Conservation (phyloP, 2,113 vertebrate genomes). For the Cryptomyrus ogoouensis region DNA sequence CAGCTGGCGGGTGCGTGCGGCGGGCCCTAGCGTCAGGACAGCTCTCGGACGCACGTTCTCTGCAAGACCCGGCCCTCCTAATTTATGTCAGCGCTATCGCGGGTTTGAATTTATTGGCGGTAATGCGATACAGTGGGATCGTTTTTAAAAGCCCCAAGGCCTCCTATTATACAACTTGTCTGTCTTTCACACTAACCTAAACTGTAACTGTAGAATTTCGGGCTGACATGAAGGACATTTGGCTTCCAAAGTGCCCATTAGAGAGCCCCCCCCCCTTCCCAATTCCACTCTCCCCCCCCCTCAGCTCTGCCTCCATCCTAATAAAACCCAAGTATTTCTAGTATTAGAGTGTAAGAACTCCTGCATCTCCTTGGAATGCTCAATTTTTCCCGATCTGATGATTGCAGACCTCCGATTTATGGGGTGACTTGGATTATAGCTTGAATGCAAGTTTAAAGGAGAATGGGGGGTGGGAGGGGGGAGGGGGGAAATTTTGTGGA, state of each 20-base stretch:
- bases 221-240: constrained; percentile 45
- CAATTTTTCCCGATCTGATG: constrained; percentile 26
- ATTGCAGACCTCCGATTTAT: constrained; percentile 39
- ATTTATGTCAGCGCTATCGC: constrained; percentile 49
- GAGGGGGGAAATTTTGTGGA: constrained; percentile 28
- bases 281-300: neutral
- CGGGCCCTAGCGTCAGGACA: constrained; percentile 35
- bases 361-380: constrained; percentile 19
- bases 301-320: constrained; percentile 16
- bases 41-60: constrained; percentile 37
- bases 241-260: constrained; percentile 40
- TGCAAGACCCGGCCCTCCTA: constrained; percentile 37
- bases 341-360: constrained; percentile 29
- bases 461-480: constrained; percentile 23
- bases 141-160: constrained; percentile 42
- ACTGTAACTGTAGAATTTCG: constrained; percentile 46
- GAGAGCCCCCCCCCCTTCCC: constrained; percentile 8
- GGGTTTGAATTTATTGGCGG: constrained; percentile 46
- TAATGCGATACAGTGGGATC: constrained; percentile 46
- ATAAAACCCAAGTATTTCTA: constrained; percentile 42
- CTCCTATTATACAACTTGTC: constrained; percentile 47
- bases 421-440: constrained; percentile 39
- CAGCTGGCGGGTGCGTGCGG: constrained; percentile 10
- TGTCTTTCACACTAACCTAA: constrained; percentile 47
- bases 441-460: constrained; percentile 29